Evolutionary conservation across 2,888 invertebrate genomes (phyloP).

Genomic region (Sarcophaga caerulescens): DNA sequence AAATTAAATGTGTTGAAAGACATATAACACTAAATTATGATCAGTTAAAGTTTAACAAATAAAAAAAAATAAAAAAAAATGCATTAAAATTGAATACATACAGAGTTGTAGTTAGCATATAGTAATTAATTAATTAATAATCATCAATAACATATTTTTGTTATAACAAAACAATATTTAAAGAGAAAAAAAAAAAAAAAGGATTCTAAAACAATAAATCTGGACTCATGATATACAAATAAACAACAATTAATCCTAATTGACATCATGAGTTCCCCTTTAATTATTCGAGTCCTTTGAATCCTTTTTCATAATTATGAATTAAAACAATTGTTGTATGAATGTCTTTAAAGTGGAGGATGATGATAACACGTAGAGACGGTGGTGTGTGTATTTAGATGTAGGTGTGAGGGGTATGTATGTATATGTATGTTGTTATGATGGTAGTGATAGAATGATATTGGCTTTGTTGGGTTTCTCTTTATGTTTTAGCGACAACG

Average conservation of each 20-base stretch:
- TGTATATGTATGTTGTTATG: conserved; percentile 3
- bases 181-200: no score
- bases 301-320: background rate
- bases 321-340: background rate
- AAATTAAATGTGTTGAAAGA: no score
- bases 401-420: conserved; percentile 3
- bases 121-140: no score
- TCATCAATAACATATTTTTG: no score
- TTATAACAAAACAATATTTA: no score
- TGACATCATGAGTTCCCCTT: background rate
- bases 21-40: no score
- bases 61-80: no score
- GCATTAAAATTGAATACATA: no score
- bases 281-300: no score
- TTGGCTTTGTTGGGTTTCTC: conserved; percentile 17
- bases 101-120: no score
- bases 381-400: conserved; percentile 1
- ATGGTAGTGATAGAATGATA: conserved; percentile 5
- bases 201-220: background rate
- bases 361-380: no score
- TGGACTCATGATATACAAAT: background rate
- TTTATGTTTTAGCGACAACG: conserved; percentile 58
- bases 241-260: background rate
- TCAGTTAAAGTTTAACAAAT: no score
- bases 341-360: background rate